Base-by-base conservation (phyloP, 1,140 invertebrate species). In the Himalopsyche phryganea region DNA sequence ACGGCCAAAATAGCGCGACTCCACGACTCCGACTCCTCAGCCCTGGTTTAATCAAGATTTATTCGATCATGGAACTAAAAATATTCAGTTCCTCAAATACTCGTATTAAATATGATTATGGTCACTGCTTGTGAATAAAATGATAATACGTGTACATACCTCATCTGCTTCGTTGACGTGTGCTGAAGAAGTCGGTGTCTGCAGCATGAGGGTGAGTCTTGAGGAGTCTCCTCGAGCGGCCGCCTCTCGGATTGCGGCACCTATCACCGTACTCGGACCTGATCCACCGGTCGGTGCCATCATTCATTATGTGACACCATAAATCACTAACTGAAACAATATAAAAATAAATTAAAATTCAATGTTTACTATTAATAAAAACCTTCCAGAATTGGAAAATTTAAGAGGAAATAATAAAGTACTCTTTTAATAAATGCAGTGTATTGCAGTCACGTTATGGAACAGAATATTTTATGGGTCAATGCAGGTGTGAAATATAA, bases 241-340 rank as follows among this genome's bases (percentile, higher is more conserved):
- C 58, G 79, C 80, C 60, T 79, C 76, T 54, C 81, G 74, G 66
- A 80, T 70, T 61, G 79, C 78, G 63, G 73, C 77, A 57, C 72
- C 74, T 49, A 60, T 40, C 58, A 66, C 68, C 68, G 48, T 14
- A 28, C 60, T 66, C 64, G 58, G 65, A 62, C 61, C 68, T 67
- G 66, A 63, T 65, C 64, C 66, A 65, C 65, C 66, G 48, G 60
- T 65, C 58, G 58, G 56, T 28, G 58, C 50, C 67, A 67, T 67
- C 61, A 57, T 44, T 46, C 56, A 55, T 53, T 47, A 61, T 50
- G 48, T 42, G 42, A 38, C 33, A n/a, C 38, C 51, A 11, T n/a
- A 11, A 35, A 20, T 20, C 41, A 33, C 45, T 15, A 36, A 52
- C 18, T 18, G 17, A 15, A n/a, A 45, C 42, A 45, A 45, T 15